Evolutionary conservation across 2,888 invertebrate species (phyloP).

Genomic region (Plemyria rubiginata): DNA sequence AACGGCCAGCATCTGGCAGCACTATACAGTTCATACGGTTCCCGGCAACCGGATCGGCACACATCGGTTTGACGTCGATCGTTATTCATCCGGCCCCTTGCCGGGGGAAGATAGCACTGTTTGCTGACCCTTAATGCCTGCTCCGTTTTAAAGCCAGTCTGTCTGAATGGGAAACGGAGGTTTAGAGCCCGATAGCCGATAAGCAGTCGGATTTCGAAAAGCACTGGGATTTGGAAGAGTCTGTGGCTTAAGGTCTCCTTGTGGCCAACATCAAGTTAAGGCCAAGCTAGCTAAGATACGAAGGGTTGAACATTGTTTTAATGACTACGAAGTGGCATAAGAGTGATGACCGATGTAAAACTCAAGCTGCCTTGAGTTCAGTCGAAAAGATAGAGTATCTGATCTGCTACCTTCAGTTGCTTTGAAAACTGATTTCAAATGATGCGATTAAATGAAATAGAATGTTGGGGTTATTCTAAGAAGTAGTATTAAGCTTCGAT

Average conservation of each 20-base stretch:
- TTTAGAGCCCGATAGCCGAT: conserved; percentile 22
- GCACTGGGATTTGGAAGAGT: neutral
- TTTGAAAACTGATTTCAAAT: neutral
- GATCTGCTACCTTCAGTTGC: too few relatives aligned
- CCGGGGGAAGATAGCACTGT: conserved; percentile 68
- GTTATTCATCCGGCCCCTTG: conserved; percentile 80
- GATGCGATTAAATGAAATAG: neutral
- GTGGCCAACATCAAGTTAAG: neutral
- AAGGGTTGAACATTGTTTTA: neutral
- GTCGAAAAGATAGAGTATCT: neutral
- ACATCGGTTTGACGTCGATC: conserved; percentile 81
- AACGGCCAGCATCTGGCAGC: conserved; percentile 13
- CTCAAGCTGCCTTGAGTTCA: neutral
- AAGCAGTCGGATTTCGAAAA: conserved; percentile 12
- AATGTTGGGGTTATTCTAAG: conserved; percentile 24
- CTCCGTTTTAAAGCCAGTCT: conserved; percentile 44
- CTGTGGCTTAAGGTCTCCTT: neutral
- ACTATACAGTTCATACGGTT: conserved; percentile 38
- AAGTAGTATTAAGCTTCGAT: conserved; percentile 20
- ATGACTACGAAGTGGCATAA: neutral
- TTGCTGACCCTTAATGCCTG: conserved; percentile 61
- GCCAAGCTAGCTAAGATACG: neutral
- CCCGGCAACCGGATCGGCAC: conserved; percentile 68
- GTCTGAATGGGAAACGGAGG: conserved; percentile 27
- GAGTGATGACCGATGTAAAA: neutral